Evolutionary conservation across 1,140 invertebrate species (phyloP), one percentile per base, ranked within the genome.

Genomic region (Zeugodacus cucurbitae): DNA sequence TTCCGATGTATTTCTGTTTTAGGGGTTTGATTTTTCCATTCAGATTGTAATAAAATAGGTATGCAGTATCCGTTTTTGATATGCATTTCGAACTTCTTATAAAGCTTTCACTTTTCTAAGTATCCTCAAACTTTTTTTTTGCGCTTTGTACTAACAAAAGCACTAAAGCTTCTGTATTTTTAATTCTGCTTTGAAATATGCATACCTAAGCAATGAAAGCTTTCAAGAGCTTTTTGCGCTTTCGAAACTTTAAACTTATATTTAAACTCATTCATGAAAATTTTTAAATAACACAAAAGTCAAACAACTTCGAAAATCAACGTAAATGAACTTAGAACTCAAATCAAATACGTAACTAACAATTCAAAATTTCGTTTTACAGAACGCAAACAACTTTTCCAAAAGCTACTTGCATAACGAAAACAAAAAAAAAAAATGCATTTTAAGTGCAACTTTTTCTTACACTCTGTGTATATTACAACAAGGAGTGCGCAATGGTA

Each of bases 401-500:
- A 82, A 82, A 82, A 44, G 74, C 74, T 82, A 82, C 37, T 70
- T 70, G 64, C 64, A 26, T 17, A 54, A 54, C 14, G 58, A 62
- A 62, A 54, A 6, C 14, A 14, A 54, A 54, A 54, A 54, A 62
- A 62, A 62, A 62, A 62, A 62, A n/a, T 62, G 22, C 58, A 62
- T 62, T 62, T 22, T 11, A 62, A n/a, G 29, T 67, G 14, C 64
- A 67, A 32, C 22, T 14, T 20, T 74, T 67, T 22, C 11, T 22
- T 37, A 34, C 17, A 37, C 32, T 41, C 22, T 7, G 34, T 48
- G 22, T 78, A 78, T 44, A 17, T 82, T 48, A 54, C 74, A 82
- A 22, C 22, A 82, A 54, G 34, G 22, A 29, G 74, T 82, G 74
- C 74, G 26, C n/a, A 48, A 20, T n/a, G n/a, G 22, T 44, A 48